phyloP scores from a whole-genome alignment of 2,888 invertebrate species.

The Ormia ochracea region DNA sequence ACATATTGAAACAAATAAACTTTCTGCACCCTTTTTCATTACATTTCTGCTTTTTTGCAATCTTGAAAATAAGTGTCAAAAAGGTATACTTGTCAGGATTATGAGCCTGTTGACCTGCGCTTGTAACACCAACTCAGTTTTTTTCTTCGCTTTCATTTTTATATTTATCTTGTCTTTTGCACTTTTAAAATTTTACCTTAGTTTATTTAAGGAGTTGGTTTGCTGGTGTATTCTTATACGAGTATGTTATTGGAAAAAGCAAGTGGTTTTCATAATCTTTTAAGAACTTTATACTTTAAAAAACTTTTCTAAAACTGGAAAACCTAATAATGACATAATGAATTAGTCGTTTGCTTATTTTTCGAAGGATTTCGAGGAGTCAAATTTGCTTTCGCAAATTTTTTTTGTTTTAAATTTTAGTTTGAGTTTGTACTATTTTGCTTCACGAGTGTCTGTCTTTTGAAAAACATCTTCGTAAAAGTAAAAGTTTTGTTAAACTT shows the following conservation, averaged over 20 bases:
- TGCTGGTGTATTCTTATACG: not conserved
- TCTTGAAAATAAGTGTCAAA: not conserved
- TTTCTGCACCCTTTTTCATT: not conserved
- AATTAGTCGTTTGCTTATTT: too few relatives aligned
- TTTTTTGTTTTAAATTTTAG: too few relatives aligned
- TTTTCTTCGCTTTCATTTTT: not conserved
- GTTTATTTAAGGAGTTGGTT: not conserved
- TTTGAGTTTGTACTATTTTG: not conserved
- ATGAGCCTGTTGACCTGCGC: not conserved
- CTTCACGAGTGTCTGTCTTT: not conserved
- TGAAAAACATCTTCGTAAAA: not conserved
- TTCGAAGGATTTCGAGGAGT: too few relatives aligned
- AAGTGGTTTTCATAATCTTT: not conserved
- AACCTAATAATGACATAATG: too few relatives aligned
- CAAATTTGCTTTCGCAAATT: too few relatives aligned
- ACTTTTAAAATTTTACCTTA: not conserved
- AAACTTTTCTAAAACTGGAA: not conserved
- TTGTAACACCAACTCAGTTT: not conserved
- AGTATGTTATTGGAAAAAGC: not conserved
- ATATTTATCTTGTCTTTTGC: not conserved
- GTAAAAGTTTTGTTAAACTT: slow-evolving; percentile 9
- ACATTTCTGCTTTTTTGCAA: too few relatives aligned
- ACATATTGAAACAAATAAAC: not conserved
- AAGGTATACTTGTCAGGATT: not conserved
- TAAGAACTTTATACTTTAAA: not conserved